Conservation (phyloP, 2,797 vertebrate species). For the Thalassophryne amazonica region DNA sequence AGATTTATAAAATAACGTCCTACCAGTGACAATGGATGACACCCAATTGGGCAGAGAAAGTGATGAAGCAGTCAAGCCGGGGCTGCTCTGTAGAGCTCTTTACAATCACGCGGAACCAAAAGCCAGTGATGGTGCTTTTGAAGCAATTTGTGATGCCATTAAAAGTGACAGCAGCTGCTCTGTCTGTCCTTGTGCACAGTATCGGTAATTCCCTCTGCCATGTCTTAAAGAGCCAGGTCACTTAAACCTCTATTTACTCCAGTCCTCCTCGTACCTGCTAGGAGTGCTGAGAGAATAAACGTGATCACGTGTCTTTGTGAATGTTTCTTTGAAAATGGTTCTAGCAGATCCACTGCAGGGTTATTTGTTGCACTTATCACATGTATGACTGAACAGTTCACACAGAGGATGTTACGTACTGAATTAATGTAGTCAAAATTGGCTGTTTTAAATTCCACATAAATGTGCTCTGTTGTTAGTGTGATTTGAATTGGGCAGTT, state of each 20-base stretch:
- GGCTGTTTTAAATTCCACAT: slow-evolving; percentile 34
- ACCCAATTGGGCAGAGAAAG: slow-evolving; percentile 8
- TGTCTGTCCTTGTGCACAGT: slow-evolving; percentile 55
- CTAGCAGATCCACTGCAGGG: neutral
- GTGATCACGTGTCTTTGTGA: slow-evolving; percentile 12
- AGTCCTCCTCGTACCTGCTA: slow-evolving; percentile 3
- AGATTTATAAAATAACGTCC: slow-evolving; percentile 7
- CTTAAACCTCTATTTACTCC: slow-evolving; percentile 46
- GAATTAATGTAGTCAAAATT: slow-evolving; percentile 44
- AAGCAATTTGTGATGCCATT: slow-evolving; percentile 70
- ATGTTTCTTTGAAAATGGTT: neutral
- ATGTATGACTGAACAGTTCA: slow-evolving; percentile 16
- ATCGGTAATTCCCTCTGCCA: slow-evolving; percentile 51
- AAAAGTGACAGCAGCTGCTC: slow-evolving; percentile 76
- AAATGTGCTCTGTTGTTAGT: slow-evolving; percentile 43
- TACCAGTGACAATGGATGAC: slow-evolving; percentile 5
- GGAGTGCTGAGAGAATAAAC: neutral
- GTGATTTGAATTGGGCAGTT: slow-evolving; percentile 61
- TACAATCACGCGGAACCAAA: slow-evolving; percentile 26
- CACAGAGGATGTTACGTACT: slow-evolving; percentile 18
- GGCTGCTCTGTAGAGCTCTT: slow-evolving; percentile 29
- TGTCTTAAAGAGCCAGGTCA: slow-evolving; percentile 68
- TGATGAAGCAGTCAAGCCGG: slow-evolving; percentile 11
- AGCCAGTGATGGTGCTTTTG: slow-evolving; percentile 39
- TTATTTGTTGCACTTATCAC: slow-evolving; percentile 1